Percentiles rank a stretch among this genome's conserved stretches.
Evolutionary conservation across 2,797 vertebrate genomes (phyloP).

Genomic region (Hemitrygon akajei): DNA sequence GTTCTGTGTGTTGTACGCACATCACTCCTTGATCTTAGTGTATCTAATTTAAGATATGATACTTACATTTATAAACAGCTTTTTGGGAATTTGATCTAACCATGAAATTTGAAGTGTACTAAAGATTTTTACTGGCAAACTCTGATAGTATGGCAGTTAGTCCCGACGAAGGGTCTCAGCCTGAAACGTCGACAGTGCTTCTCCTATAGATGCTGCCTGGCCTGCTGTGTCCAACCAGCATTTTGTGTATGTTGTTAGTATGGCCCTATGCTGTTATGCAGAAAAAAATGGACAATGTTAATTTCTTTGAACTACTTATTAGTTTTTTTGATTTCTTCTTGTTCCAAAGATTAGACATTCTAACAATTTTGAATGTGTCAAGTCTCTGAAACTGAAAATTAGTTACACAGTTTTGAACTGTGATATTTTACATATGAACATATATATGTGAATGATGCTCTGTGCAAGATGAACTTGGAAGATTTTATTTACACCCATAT

Average conservation of each 20-base stretch:
- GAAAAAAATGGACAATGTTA: not conserved
- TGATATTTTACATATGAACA: not conserved
- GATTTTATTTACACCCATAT: constrained; percentile 6
- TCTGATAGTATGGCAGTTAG: not conserved
- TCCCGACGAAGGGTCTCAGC: too few relatives aligned
- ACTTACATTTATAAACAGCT: not conserved
- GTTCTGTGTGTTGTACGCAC: not conserved
- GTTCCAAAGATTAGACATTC: constrained; percentile 12
- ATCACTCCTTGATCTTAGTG: not conserved
- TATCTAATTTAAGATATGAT: not conserved
- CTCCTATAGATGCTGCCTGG: too few relatives aligned
- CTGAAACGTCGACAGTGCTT: too few relatives aligned
- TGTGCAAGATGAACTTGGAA: not conserved
- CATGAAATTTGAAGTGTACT: not conserved
- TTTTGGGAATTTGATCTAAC: not conserved
- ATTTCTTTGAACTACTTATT: not conserved
- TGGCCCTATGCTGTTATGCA: not conserved
- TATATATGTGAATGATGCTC: not conserved
- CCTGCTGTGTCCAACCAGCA: too few relatives aligned
- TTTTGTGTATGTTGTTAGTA: too few relatives aligned
- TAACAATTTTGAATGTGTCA: not conserved
- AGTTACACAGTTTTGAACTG: constrained; percentile 4
- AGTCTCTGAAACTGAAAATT: not conserved
- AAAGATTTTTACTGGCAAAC: not conserved
- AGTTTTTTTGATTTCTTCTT: not conserved